Conservation (phyloP, 2,113 vertebrate genomes). For the Pachyramphus minor region DNA sequence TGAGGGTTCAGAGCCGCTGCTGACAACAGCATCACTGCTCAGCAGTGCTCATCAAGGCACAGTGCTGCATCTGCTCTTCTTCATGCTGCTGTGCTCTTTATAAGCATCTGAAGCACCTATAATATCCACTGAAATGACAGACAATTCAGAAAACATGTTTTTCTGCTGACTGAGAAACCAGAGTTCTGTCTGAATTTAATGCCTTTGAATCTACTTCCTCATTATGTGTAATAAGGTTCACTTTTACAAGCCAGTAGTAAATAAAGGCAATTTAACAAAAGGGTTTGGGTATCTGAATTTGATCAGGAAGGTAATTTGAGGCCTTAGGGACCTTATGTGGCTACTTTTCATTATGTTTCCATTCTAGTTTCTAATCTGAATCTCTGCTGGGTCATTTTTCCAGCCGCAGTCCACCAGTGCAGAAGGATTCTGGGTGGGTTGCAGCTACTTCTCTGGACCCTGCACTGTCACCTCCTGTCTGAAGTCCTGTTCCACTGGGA, state of each 20-base stretch:
- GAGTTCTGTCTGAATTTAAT: neutral
- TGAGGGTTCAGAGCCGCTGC: neutral
- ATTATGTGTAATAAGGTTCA: neutral
- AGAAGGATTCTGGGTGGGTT: neutral
- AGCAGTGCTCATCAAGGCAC: neutral
- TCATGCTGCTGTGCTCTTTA: neutral
- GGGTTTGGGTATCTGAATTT: neutral
- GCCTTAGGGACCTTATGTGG: neutral
- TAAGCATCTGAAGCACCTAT: neutral
- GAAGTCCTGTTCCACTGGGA: neutral
- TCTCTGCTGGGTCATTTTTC: neutral
- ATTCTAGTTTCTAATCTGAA: neutral
- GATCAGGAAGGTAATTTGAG: neutral
- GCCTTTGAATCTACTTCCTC: neutral
- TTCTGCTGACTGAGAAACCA: neutral
- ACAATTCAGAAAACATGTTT: neutral
- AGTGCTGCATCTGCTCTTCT: neutral
- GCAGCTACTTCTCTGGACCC: neutral
- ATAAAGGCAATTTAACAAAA: neutral
- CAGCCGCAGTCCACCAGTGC: neutral
- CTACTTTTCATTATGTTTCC: neutral
- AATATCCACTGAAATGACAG: neutral
- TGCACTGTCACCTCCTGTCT: neutral
- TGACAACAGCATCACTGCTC: neutral
- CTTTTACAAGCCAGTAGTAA: neutral